Evolutionary conservation across 1,140 invertebrate genomes (phyloP).

Genomic region (Heliconius hermathena): DNA sequence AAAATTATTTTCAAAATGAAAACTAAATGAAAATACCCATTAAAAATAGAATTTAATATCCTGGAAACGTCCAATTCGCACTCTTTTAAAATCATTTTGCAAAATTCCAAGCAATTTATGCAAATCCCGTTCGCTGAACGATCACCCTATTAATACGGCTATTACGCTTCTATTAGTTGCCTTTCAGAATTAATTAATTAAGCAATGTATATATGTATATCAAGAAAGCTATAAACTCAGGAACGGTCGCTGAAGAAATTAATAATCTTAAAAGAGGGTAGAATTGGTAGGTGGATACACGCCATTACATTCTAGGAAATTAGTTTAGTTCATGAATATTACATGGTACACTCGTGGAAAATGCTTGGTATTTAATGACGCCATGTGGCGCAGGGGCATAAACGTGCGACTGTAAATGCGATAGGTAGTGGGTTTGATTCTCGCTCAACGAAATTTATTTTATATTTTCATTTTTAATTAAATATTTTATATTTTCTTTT

Average conservation of each 20-base stretch:
- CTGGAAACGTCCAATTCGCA: conserved; percentile 1
- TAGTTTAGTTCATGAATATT: conserved; percentile 33
- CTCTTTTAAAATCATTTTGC: conserved; percentile 20
- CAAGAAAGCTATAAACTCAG: conserved; percentile 32
- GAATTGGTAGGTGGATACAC: conserved; percentile 3
- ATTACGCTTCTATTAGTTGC: conserved; percentile 40
- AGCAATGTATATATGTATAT: conserved; percentile 35
- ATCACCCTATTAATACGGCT: conserved; percentile 37
- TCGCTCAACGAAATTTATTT: too few relatives aligned
- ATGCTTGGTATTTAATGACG: conserved; percentile 13
- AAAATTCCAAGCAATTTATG: conserved; percentile 35
- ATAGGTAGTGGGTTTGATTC: too few relatives aligned
- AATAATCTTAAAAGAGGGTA: conserved; percentile 42
- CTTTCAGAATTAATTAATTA: conserved; percentile 46
- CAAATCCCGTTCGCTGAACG: conserved; percentile 27
- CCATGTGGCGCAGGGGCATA: too few relatives aligned
- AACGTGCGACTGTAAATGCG: too few relatives aligned
- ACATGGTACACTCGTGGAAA: conserved; percentile 23
- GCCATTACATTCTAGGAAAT: conserved; percentile 12
- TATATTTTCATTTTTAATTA: too few relatives aligned
- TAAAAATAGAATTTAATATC: conserved; percentile 14
- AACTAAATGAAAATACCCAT: conserved; percentile 3
- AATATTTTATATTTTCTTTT: too few relatives aligned
- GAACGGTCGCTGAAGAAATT: conserved; percentile 42
- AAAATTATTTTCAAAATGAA: conserved; percentile 7